Conservation (phyloP, 2,888 invertebrate species). For the Beris morrisii region DNA sequence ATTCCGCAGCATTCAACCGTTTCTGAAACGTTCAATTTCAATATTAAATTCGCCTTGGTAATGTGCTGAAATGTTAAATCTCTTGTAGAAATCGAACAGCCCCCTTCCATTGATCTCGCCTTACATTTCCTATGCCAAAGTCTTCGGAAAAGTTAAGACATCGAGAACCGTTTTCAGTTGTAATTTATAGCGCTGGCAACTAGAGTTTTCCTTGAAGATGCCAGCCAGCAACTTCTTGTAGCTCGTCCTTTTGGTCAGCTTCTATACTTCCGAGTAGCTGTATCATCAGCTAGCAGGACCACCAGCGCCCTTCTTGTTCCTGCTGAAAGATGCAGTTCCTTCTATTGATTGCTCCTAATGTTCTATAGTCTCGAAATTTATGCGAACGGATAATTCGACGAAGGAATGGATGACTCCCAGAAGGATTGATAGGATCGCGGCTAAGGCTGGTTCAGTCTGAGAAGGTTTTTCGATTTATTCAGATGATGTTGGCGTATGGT, state of each 20-base stretch:
- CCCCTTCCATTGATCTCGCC: background rate
- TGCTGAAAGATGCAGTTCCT: constrained; percentile 13
- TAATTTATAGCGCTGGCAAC: constrained; percentile 2
- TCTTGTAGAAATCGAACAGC: background rate
- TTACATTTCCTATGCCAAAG: background rate
- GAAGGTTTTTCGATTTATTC: background rate
- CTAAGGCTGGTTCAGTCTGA: background rate
- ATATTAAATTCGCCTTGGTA: background rate
- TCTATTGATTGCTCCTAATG: constrained; percentile 5
- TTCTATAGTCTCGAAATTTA: background rate
- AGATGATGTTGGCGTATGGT: background rate
- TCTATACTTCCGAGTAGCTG: background rate
- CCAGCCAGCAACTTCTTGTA: background rate
- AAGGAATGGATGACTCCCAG: background rate
- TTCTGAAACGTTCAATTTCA: background rate
- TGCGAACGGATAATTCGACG: constrained; percentile 3
- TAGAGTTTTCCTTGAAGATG: background rate
- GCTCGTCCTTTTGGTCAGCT: background rate
- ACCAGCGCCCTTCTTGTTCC: background rate
- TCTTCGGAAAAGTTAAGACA: background rate
- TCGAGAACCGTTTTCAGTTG: background rate
- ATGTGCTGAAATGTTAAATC: background rate
- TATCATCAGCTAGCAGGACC: background rate
- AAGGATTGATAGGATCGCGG: background rate
- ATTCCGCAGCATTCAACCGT: background rate